A percentile compares a stretch with the other conserved stretches of the same genome.
These are phyloP conservation scores for Thamnaconus septentrionalis DNA, from an alignment of 2,113 vertebrate genomes.

Conservation along the genomic window DNA sequence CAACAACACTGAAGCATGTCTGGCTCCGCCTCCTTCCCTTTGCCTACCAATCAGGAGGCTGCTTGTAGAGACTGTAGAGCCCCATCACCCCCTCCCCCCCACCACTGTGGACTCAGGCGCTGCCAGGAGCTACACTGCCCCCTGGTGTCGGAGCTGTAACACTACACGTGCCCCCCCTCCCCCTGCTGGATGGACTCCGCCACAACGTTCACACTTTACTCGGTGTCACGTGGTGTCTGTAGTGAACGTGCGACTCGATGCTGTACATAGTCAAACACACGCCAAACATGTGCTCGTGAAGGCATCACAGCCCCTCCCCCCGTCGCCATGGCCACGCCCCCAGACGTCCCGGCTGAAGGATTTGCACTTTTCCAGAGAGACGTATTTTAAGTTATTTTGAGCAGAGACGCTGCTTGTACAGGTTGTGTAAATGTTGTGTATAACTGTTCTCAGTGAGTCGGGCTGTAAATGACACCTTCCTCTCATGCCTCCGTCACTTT, in stretches of 20 bases:
- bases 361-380: slow-evolving; percentile 83
- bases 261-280: slow-evolving; percentile 26
- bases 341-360: slow-evolving; percentile 67
- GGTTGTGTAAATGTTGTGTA: slow-evolving; percentile 79
- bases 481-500: slow-evolving; percentile 62
- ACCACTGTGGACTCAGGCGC: slow-evolving; percentile 9
- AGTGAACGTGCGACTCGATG: background rate
- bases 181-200: slow-evolving; percentile 28
- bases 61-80: slow-evolving; percentile 48
- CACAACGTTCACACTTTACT: too few species aligned
- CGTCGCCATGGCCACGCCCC: slow-evolving; percentile 58
- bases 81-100: slow-evolving; percentile 41
- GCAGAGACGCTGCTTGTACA: slow-evolving; percentile 75
- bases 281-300: slow-evolving; percentile 6
- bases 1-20: slow-evolving; percentile 62
- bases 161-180: background rate
- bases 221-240: too few species aligned
- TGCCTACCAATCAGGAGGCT: slow-evolving; percentile 28
- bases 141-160: slow-evolving; percentile 15
- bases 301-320: slow-evolving; percentile 8
- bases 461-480: slow-evolving; percentile 70
- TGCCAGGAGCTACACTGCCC: slow-evolving; percentile 47
- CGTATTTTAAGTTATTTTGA: slow-evolving; percentile 82
- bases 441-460: slow-evolving; percentile 71
- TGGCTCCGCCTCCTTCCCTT: slow-evolving; percentile 55